Evolutionary conservation across 2,113 vertebrate species (phyloP), one percentile per base, ranked within the genome.

Genomic region (Turnix velox): DNA sequence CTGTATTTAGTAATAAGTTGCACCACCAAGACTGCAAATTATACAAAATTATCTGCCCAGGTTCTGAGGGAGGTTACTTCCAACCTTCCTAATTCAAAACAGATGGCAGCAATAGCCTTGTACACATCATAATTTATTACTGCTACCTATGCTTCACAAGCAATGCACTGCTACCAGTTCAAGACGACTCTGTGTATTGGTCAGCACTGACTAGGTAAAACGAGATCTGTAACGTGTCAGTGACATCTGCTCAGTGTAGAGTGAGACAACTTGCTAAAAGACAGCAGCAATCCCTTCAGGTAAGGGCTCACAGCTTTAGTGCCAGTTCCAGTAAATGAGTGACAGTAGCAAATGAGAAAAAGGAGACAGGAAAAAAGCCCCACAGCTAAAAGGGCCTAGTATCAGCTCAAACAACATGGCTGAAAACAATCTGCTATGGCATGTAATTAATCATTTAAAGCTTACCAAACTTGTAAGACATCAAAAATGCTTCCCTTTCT

Each of bases 81-180:
- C 40, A 72, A 40, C n/a, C 16, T 83, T 86, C 22, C 27, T 6
- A 66, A 48, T 18, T 72, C 48, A 49, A 73, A 87, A n/a, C 22
- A 20, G 14, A 2, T 54, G 45, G 33, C 65, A 80, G 5, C 23
- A 37, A 10, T 12, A 40, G 24, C 14, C 12, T 59, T 23, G 17
- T 6, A 37, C 13, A 18, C 25, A 37, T 13, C 5, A 20, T 3
- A 13, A 43, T 18, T 66, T 51, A 22, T 45, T 46, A 43, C 1
- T 16, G 30, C 18, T 22, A 68, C 16, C 46, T 40, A 20, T 5
- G 24, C 46, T 46, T 91, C 17, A n/a, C 42, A 20, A 3, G 10
- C 2, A 84, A 16, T 0, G 2, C n/a, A n/a, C n/a, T 0, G 0
- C 35, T 68, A 35, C 6, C 13, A 49, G 23, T 19, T 51, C 57